phyloP scores from a whole-genome alignment of 2,888 invertebrate genomes.

The Mallateleia sp. region DNA sequence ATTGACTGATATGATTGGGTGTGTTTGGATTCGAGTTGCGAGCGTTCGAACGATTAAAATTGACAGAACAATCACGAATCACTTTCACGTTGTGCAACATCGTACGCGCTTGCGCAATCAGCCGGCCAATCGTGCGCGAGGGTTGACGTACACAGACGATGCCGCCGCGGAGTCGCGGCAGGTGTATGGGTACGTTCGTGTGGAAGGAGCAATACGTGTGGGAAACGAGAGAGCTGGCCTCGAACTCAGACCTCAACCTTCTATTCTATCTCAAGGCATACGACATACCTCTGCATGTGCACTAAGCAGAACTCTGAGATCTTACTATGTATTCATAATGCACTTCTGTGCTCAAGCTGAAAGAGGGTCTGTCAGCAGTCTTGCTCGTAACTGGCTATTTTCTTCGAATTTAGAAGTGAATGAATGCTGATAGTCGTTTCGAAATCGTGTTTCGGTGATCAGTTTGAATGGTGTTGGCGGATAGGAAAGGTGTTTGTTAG shows the following conservation, averaged over 20 bases:
- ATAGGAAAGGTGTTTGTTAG: neutral
- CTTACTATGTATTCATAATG: conserved; percentile 24
- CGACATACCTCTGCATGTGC: conserved; percentile 58
- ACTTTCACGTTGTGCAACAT: conserved; percentile 74
- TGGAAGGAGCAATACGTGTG: conserved; percentile 85
- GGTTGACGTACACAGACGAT: conserved; percentile 55
- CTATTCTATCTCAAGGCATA: conserved; percentile 81
- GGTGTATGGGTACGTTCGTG: conserved; percentile 72
- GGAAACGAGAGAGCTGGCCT: conserved; percentile 89
- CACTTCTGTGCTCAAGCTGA: neutral
- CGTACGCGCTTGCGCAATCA: conserved; percentile 71
- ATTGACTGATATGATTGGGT: neutral
- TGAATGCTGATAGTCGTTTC: too few relatives aligned
- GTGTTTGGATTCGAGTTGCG: conserved; percentile 23
- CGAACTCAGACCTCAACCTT: conserved; percentile 89
- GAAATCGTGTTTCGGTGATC: too few relatives aligned
- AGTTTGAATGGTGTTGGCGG: too few relatives aligned
- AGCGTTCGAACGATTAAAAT: conserved; percentile 42
- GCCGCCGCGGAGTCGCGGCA: conserved; percentile 11
- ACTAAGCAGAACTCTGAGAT: conserved; percentile 51
- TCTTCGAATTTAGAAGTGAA: neutral
- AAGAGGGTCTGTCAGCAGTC: neutral
- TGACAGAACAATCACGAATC: conserved; percentile 70
- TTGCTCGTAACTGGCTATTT: neutral
- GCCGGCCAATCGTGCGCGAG: conserved; percentile 62